phyloP scores from a whole-genome alignment of 2,888 invertebrate genomes.

The Dexiosoma caninum region DNA sequence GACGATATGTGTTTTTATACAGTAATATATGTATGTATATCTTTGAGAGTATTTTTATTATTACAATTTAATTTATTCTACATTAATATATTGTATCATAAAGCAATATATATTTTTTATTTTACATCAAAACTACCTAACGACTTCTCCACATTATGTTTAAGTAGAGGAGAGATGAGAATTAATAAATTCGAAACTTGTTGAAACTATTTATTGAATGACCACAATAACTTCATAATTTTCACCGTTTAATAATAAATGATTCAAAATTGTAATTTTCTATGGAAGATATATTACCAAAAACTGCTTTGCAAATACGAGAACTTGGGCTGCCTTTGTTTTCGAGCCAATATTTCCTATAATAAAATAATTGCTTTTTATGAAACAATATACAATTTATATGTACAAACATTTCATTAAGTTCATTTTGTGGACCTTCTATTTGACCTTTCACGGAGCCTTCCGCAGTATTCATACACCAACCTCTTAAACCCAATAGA shows the following conservation, averaged over 20 bases:
- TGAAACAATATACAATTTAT: background rate
- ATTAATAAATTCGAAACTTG: too few relatives aligned
- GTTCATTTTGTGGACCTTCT: slow-evolving; percentile 79
- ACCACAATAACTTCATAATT: too few relatives aligned
- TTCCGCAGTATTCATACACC: slow-evolving; percentile 82
- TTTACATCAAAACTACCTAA: too few relatives aligned
- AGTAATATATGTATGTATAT: too few relatives aligned
- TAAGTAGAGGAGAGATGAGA: too few relatives aligned
- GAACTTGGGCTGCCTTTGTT: slow-evolving; percentile 79
- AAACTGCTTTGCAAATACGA: slow-evolving; percentile 84
- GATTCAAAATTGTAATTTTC: slow-evolving; percentile 78
- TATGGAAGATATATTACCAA: slow-evolving; percentile 82
- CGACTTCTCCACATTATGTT: too few relatives aligned
- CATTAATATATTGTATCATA: too few relatives aligned
- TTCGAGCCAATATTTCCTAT: slow-evolving; percentile 57
- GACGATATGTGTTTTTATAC: too few relatives aligned
- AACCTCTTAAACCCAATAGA: slow-evolving; percentile 80
- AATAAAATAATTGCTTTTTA: background rate
- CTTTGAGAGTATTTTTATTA: too few relatives aligned
- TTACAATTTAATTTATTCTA: too few relatives aligned
- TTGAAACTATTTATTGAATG: too few relatives aligned
- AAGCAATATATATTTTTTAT: too few relatives aligned
- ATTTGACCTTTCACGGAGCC: slow-evolving; percentile 82
- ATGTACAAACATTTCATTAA: slow-evolving; percentile 79
- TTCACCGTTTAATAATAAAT: slow-evolving; percentile 79